These are phyloP conservation scores for Petrocephalus zakoni DNA, from an alignment of 2,113 vertebrate genomes.

Conservation along the genomic window DNA sequence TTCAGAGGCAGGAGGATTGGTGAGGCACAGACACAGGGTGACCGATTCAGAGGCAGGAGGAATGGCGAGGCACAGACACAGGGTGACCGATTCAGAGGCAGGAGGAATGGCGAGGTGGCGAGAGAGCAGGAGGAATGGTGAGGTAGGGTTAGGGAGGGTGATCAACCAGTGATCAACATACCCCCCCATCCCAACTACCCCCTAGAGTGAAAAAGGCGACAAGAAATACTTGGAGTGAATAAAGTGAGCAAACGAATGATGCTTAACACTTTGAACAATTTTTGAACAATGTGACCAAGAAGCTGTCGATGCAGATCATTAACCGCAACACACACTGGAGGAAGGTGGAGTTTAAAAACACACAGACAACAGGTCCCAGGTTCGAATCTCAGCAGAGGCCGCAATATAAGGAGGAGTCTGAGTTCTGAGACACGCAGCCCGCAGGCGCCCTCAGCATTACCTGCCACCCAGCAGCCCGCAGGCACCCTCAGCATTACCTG, in stretches of 20 bases:
- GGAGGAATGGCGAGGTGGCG: not conserved
- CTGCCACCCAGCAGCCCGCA: no score
- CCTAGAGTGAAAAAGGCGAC: not conserved
- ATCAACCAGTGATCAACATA: not conserved
- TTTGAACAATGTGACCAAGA: not conserved
- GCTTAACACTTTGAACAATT: no score
- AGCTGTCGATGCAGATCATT: not conserved
- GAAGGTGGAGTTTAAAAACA: not conserved
- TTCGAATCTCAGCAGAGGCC: not conserved
- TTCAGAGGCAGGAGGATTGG: no score
- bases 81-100: not conserved
- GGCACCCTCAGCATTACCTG: not conserved
- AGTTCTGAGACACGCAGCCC: not conserved
- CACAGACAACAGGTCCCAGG: not conserved
- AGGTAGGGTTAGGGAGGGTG: not conserved
- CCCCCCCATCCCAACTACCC: not conserved
- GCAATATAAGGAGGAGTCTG: not conserved
- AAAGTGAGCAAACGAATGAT: not conserved
- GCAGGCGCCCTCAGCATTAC: no score
- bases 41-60: no score
- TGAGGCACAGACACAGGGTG: no score
- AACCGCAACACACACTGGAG: not conserved
- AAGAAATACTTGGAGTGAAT: not conserved
- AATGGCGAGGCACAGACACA: no score
- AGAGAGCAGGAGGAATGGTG: not conserved